Base-by-base conservation (phyloP, 35 echinoderm and acorn worm species). In the Lytechinus variegatus region DNA sequence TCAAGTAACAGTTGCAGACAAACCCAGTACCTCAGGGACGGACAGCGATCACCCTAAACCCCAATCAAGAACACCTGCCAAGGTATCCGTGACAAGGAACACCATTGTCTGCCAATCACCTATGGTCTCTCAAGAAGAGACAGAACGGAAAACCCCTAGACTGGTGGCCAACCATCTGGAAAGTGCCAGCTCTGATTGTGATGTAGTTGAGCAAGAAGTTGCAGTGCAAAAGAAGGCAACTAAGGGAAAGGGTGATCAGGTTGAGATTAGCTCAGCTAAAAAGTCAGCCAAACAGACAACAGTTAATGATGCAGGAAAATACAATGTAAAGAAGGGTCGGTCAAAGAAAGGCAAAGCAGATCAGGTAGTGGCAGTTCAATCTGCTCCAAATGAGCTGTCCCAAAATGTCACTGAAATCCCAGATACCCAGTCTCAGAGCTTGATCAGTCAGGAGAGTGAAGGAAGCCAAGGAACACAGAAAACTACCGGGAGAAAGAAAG, bases 1-100 rank as follows among this genome's bases (percentile, higher is more conserved):
- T 27, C 96, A 96, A 60, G 95, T 96, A 53, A 89, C 33, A 9
- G 94, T 96, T 9, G 53, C 94, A 27, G 96, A 96, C 94, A 96
- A 96, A 92, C 52, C 53, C 28, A 95, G 28, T 28, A 61, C 92
- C 29, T 14, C 88, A 0, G 52, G 29, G 8, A 90, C 29, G 7
- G 52, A 90, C 29, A 52, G 28, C n/a, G 88, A 90, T 14, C 52
- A 44, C 28, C 29, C 29, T 21, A 90, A 9, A 28, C 5, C 88
- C 29, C 5, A 10, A 87, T 28, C 27, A 51, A 54, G 28, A 44
- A 90, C 88, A 12, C 88, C 88, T 54, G 52, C 29, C 52, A 90
- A 90, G 52, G 14, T 90, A 1, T 90, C 88, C 5, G 88, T 90
- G 29, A 44, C 88, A 29, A 90, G 52, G 88, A 54, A 12, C 14